These are phyloP conservation scores for Adelosebastes latens DNA, from an alignment of 2,797 vertebrate species.

Conservation along the genomic window DNA sequence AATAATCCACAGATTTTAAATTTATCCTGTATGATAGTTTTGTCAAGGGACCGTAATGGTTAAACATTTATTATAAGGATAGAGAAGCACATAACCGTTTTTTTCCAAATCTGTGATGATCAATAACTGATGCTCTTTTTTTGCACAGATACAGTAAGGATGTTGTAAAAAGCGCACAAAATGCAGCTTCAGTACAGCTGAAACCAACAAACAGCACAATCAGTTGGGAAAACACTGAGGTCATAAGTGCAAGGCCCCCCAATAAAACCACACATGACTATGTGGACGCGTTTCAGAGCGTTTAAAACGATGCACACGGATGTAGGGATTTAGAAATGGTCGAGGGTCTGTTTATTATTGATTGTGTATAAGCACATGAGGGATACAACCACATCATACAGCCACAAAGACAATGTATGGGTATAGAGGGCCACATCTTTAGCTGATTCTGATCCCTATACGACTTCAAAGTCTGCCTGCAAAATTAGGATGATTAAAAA, in stretches of 20 bases:
- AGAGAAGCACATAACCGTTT: conserved; percentile 20
- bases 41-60: conserved; percentile 7
- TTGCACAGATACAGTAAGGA: conserved; percentile 10
- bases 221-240: conserved; percentile 66
- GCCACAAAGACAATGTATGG: conserved; percentile 37
- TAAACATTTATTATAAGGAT: conserved; percentile 36
- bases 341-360: conserved; percentile 43
- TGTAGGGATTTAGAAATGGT: conserved; percentile 9
- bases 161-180: conserved; percentile 8
- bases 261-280: conserved; percentile 56
- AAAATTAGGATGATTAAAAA: conserved; percentile 19
- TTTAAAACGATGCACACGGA: conserved; percentile 43
- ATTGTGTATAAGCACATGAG: conserved; percentile 51
- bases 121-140: conserved; percentile 28
- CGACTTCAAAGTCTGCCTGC: conserved; percentile 31
- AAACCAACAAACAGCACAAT: conserved; percentile 55
- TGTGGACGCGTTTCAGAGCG: conserved; percentile 23
- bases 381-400: conserved; percentile 26
- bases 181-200: conserved; percentile 29
- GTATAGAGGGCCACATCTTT: conserved; percentile 39
- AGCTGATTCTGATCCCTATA: conserved; percentile 30
- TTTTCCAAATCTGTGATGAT: conserved; percentile 34
- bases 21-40: conserved; percentile 8
- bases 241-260: conserved; percentile 66
- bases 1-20: conserved; percentile 4